phyloP scores from a whole-genome alignment of 2,797 vertebrate genomes.

The Halcyon badia region DNA sequence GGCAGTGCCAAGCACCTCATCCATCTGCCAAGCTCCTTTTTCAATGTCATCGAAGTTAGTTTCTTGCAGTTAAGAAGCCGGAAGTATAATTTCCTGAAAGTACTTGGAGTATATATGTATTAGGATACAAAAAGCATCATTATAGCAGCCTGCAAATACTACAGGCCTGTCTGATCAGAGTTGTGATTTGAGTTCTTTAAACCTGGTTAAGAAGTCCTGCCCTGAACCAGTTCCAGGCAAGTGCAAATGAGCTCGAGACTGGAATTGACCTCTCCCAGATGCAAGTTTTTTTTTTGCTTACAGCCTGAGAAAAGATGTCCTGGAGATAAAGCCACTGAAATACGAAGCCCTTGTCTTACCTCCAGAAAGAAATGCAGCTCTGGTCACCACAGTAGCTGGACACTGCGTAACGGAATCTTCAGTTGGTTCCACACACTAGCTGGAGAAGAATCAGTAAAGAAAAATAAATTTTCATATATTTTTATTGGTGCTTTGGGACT shows the following conservation, averaged over 20 bases:
- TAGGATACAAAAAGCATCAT: neutral
- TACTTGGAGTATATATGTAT: neutral
- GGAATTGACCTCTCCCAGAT: neutral
- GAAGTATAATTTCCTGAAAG: neutral
- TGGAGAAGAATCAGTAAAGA: neutral
- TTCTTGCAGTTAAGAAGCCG: neutral
- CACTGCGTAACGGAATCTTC: neutral
- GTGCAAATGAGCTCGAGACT: neutral
- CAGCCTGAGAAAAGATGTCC: neutral
- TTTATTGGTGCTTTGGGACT: neutral
- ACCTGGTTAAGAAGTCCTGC: neutral
- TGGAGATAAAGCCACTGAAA: neutral
- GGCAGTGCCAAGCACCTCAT: neutral
- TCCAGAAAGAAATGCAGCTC: neutral
- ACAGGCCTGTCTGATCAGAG: neutral
- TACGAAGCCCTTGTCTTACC: neutral
- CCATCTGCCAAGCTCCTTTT: neutral
- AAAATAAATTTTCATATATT: neutral
- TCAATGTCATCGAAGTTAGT: accelerated
- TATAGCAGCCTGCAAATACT: neutral
- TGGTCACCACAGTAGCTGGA: accelerated
- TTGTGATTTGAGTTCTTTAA: neutral
- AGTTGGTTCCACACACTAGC: neutral
- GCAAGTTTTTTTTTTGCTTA: neutral
- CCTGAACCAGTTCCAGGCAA: neutral